Base-by-base conservation (phyloP, 2,113 vertebrate genomes). In the Aix galericulata region DNA sequence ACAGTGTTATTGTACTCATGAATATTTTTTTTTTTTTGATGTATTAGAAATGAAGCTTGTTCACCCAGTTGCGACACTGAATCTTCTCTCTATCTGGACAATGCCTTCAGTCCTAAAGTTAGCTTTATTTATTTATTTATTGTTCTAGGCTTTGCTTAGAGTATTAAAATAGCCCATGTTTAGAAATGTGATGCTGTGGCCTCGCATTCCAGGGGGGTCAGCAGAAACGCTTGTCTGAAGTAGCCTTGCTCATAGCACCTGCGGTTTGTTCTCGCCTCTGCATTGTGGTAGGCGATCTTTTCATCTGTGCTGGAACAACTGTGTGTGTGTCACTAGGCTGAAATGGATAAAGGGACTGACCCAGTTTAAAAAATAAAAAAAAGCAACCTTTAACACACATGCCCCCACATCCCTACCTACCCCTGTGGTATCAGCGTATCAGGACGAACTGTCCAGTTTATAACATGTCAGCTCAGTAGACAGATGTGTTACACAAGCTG, bases 191-290 rank as follows among this genome's bases (percentile, higher is more conserved):
- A 68, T 50, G 62, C 86, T 82, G 69, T 2, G 6, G 81, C 86
- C 62, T 94, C 48, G 3, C 62, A 62, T 94, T 94, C 94, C 77
- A 59, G 38, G 63, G 66, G 86, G 66, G 86, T 96, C 94, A 91
- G 83, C 89, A 91, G 93, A 94, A 97, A 94, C 3, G 5, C 69
- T 85, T 72, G 74, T 71, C 89, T 73, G 53, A 79, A 34, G 48
- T 87, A 60, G 87, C 66, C 44, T 59, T 55, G 81, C 86, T 92
- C 82, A 66, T 58, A 62, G 83, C 84, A 84, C 91, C 93, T 91
- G 93, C 0, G 25, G 89, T 91, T 92, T 93, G 81, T 84, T 94
- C 89, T 92, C 5, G 1, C 89, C 83, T 92, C 91, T 76, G 74
- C 81, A 9, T 82, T 92, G 86, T 93, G 81, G 81, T n/a, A 38